A percentile compares a stretch with the other conserved stretches of the same genome.
Evolutionary conservation across 1,140 invertebrate genomes (phyloP).

Genomic region (Epicauta chinensis): DNA sequence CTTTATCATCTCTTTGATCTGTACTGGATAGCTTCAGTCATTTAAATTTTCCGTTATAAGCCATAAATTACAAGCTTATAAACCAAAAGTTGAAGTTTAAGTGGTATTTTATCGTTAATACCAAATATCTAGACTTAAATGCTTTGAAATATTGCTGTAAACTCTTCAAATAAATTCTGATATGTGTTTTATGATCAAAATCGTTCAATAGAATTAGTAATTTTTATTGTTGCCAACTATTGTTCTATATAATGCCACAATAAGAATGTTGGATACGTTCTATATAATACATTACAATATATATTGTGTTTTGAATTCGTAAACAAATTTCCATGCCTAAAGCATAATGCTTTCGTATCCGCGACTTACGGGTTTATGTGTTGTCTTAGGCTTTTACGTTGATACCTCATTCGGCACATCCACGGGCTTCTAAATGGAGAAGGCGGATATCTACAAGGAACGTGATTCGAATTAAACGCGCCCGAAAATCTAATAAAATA

Average conservation of each 20-base stretch:
- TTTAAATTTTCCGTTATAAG: no score
- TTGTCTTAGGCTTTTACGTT: constrained; percentile 28
- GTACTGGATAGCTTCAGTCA: no score
- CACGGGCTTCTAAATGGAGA: constrained; percentile 17
- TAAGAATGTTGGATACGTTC: constrained; percentile 17
- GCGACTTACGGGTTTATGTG: constrained; percentile 22
- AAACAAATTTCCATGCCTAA: constrained; percentile 19
- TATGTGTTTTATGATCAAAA: no score
- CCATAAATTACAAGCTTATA: no score
- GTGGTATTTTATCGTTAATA: no score
- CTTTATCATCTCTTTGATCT: no score
- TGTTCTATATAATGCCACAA: background rate
- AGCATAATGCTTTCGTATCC: constrained; percentile 16
- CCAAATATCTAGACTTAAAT: no score
- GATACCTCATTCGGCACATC: constrained; percentile 27
- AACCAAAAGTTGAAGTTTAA: no score
- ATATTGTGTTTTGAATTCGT: constrained; percentile 15
- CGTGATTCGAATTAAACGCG: constrained; percentile 24
- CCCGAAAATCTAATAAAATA: constrained; percentile 19
- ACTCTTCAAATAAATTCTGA: no score
- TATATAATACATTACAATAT: constrained; percentile 6
- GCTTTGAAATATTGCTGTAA: no score
- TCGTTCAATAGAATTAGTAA: background rate
- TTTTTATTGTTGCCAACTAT: no score
- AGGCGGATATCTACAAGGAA: constrained; percentile 21